A percentile compares a stretch with the other conserved stretches of the same genome.
These are phyloP conservation scores for Molorchus minor DNA, from an alignment of 2,888 invertebrate species.

Conservation along the genomic window DNA sequence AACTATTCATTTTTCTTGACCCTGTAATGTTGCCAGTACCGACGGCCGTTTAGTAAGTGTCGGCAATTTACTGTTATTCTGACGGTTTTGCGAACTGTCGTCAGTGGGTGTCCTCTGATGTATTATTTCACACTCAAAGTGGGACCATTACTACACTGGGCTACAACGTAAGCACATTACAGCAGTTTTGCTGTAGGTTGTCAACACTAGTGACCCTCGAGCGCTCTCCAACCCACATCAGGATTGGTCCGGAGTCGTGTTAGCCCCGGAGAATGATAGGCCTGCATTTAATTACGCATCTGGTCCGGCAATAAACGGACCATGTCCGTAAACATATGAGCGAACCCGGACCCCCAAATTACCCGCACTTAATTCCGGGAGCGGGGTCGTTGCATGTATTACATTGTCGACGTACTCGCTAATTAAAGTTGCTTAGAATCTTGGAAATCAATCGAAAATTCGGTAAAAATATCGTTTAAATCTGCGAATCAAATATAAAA, in stretches of 20 bases:
- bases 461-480: too few relatives aligned
- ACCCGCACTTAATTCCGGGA: conserved; percentile 40
- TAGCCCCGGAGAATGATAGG: conserved; percentile 27
- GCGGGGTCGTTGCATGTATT: conserved; percentile 34
- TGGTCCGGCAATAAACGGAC: conserved; percentile 36
- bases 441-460: too few relatives aligned
- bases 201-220: conserved; percentile 32
- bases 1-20: too few relatives aligned
- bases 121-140: neutral
- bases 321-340: conserved; percentile 36
- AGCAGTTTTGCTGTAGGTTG: conserved; percentile 12
- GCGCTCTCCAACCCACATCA: conserved; percentile 27
- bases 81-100: conserved; percentile 1
- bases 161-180: conserved; percentile 19
- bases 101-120: neutral
- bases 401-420: conserved; percentile 43
- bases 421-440: too few relatives aligned
- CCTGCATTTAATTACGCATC: conserved; percentile 45
- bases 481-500: too few relatives aligned
- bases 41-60: neutral
- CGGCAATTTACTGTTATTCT: neutral
- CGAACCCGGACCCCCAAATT: conserved; percentile 37
- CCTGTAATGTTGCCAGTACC: too few relatives aligned
- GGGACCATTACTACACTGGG: neutral
- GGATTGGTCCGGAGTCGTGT: conserved; percentile 34